These are phyloP conservation scores for Watsonalla cultraria DNA, from an alignment of 2,888 invertebrate species.

Conservation along the genomic window DNA sequence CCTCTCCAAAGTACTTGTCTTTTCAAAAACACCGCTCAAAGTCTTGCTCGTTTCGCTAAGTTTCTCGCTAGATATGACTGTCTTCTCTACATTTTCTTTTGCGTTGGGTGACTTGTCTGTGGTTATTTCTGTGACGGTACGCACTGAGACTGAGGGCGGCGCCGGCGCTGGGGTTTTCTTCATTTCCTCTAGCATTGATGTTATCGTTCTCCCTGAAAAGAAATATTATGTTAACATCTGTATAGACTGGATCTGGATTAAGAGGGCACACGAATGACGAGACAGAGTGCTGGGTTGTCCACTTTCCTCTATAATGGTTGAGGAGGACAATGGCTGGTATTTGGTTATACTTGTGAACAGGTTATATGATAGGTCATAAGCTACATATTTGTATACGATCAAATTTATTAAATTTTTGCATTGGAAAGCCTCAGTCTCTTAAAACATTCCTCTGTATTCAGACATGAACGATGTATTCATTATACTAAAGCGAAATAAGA, in stretches of 20 bases:
- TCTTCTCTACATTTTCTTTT: constrained; percentile 15
- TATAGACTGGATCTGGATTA: too few species aligned
- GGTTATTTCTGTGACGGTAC: constrained; percentile 25
- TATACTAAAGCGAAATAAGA: too few species aligned
- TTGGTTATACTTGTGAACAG: too few species aligned
- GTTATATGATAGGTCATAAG: too few species aligned
- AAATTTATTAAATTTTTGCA: too few species aligned
- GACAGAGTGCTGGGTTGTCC: not conserved
- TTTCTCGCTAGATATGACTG: constrained; percentile 26
- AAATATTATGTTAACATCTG: too few species aligned
- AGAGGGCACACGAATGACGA: not conserved
- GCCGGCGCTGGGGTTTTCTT: constrained; percentile 54
- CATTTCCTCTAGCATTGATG: constrained; percentile 64
- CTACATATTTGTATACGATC: too few species aligned
- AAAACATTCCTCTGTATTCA: too few species aligned
- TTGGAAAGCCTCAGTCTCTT: too few species aligned
- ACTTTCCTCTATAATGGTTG: too few species aligned
- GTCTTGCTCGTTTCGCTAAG: constrained; percentile 27
- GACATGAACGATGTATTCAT: too few species aligned
- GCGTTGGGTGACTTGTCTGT: constrained; percentile 31
- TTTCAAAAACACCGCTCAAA: constrained; percentile 29
- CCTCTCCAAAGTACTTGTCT: constrained; percentile 37
- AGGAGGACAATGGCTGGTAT: too few species aligned
- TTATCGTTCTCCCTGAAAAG: constrained; percentile 56
- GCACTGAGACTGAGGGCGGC: constrained; percentile 35